A percentile compares a stretch with the other conserved stretches of the same genome.
Conservation (phyloP, 2,797 vertebrate species). For the Muscicapa comitata region DNA sequence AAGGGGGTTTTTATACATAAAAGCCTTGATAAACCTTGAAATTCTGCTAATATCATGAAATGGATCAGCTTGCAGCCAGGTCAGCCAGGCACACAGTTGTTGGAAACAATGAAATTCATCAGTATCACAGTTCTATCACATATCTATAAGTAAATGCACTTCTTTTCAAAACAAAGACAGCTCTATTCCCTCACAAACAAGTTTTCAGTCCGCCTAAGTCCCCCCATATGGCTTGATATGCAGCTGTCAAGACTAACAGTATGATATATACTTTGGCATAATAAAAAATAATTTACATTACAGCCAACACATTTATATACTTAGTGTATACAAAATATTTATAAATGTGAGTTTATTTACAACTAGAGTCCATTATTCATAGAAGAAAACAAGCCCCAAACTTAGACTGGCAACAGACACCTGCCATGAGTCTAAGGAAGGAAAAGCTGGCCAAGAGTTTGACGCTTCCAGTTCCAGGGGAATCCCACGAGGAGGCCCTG, state of each 20-base stretch:
- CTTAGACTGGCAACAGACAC: conserved; percentile 4
- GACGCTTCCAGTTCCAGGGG: background rate
- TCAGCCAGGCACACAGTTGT: background rate
- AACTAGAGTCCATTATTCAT: conserved; percentile 51
- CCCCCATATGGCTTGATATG: conserved; percentile 48
- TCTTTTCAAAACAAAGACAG: background rate
- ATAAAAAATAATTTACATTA: conserved; percentile 77
- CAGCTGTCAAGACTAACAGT: conserved; percentile 51
- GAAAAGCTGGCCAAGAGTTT: conserved; percentile 36
- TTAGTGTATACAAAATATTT: conserved; percentile 79
- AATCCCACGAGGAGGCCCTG: conserved; percentile 3
- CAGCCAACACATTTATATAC: conserved; percentile 59
- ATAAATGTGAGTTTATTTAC: conserved; percentile 77
- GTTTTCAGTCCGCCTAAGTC: conserved; percentile 18
- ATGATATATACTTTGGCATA: conserved; percentile 69
- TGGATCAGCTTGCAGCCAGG: background rate
- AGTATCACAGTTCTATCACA: background rate
- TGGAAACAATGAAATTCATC: background rate
- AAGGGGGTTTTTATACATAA: background rate
- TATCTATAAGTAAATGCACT: background rate
- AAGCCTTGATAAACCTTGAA: background rate
- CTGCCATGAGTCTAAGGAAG: conserved; percentile 52
- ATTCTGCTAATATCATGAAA: background rate
- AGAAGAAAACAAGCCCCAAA: conserved; percentile 31
- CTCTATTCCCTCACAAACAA: background rate